Evolutionary conservation across 2,888 invertebrate genomes (phyloP).

Genomic region (Meteorus colon): DNA sequence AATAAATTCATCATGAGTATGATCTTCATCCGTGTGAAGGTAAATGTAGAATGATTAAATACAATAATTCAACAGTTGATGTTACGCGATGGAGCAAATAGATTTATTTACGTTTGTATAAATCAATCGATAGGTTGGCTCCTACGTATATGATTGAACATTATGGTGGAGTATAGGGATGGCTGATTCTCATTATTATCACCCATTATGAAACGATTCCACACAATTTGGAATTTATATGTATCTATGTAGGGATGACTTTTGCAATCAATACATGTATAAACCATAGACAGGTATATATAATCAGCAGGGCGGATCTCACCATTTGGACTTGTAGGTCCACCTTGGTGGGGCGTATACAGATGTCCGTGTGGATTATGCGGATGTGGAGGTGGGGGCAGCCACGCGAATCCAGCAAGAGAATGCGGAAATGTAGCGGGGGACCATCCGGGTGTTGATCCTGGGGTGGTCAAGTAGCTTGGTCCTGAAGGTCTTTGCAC

Average conservation of each 20-base stretch:
- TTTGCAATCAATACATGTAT: neutral
- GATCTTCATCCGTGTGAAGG: neutral
- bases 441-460: slow-evolving; percentile 68
- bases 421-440: slow-evolving; percentile 72
- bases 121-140: too few relatives aligned
- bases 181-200: neutral
- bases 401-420: slow-evolving; percentile 80
- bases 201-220: neutral
- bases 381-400: slow-evolving; percentile 78
- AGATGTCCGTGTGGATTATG: slow-evolving; percentile 75
- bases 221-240: neutral
- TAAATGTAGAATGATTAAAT: slow-evolving; percentile 13
- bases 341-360: slow-evolving; percentile 67
- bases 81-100: neutral
- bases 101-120: too few relatives aligned
- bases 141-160: too few relatives aligned
- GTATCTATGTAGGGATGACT: neutral
- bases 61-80: slow-evolving; percentile 22
- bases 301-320: slow-evolving; percentile 50
- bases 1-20: slow-evolving; percentile 4
- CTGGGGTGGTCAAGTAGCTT: slow-evolving; percentile 76
- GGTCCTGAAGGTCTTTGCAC: slow-evolving; percentile 77
- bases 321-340: slow-evolving; percentile 71
- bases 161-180: too few relatives aligned
- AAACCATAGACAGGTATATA: neutral